Conservation (phyloP, 2,888 invertebrate genomes). For the Lasioglossum villosulum region DNA sequence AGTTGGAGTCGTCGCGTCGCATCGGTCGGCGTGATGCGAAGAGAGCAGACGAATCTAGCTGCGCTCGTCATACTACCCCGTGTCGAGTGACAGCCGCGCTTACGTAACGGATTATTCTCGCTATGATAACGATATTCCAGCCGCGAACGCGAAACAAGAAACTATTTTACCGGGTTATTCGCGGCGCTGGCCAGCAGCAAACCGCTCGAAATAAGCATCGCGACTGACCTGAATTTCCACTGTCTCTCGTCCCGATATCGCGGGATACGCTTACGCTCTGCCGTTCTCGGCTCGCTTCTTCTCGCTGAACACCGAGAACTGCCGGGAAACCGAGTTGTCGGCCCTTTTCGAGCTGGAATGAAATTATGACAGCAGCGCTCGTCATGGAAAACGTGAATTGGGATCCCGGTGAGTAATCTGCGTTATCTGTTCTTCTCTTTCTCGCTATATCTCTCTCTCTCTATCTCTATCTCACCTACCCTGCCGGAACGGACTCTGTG, state of each 20-base stretch:
- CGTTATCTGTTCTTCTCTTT: background rate
- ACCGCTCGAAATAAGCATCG: slow-evolving; percentile 72
- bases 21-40: slow-evolving; percentile 37
- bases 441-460: background rate
- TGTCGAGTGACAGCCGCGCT: slow-evolving; percentile 81
- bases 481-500: background rate
- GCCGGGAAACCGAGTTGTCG: slow-evolving; percentile 31
- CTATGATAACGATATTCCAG: slow-evolving; percentile 75
- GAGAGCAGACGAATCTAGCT: slow-evolving; percentile 45
- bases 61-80: slow-evolving; percentile 71
- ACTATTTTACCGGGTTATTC: slow-evolving; percentile 73
- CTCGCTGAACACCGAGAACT: background rate
- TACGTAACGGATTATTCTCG: slow-evolving; percentile 82
- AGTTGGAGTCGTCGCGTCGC: background rate
- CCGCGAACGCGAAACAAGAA: slow-evolving; percentile 68
- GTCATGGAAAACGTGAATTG: slow-evolving; percentile 87
- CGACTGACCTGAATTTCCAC: slow-evolving; percentile 66
- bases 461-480: background rate
- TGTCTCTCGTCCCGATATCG: slow-evolving; percentile 48
- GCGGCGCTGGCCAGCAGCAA: slow-evolving; percentile 70
- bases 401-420: slow-evolving; percentile 86
- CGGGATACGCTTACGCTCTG: slow-evolving; percentile 29
- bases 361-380: slow-evolving; percentile 87
- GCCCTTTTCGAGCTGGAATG: slow-evolving; percentile 17
- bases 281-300: background rate